phyloP scores from a whole-genome alignment of 1,140 invertebrate genomes.

The Vollenhovia emeryi region DNA sequence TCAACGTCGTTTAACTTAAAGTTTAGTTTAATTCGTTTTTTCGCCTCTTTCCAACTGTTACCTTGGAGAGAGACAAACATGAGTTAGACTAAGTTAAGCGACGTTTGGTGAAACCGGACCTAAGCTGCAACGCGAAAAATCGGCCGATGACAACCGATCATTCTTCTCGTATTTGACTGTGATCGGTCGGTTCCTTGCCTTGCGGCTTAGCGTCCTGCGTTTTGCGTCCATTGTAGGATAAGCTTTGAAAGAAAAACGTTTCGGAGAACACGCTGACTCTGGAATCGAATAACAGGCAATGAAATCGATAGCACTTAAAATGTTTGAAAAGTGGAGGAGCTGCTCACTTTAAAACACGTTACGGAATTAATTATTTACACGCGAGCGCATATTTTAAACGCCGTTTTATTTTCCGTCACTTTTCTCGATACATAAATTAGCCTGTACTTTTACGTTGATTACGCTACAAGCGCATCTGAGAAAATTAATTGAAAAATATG shows the following conservation, averaged over 20 bases:
- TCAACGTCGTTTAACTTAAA: no score
- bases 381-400: background rate
- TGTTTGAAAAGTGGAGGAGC: background rate
- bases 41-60: no score
- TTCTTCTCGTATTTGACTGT: no score
- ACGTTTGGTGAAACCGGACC: no score
- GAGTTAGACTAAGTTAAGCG: no score
- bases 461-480: background rate
- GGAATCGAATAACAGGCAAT: background rate
- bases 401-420: background rate
- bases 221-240: no score
- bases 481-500: slow-evolving; percentile 33
- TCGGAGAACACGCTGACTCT: background rate
- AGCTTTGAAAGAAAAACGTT: background rate
- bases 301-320: background rate
- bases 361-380: background rate
- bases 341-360: background rate
- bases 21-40: no score
- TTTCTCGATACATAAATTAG: slow-evolving; percentile 1
- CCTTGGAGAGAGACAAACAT: no score
- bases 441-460: background rate
- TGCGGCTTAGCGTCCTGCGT: no score
- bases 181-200: no score
- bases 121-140: no score
- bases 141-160: no score